Evolutionary conservation across 2,113 vertebrate genomes (phyloP).

Genomic region (Proterorhinus semilunaris): DNA sequence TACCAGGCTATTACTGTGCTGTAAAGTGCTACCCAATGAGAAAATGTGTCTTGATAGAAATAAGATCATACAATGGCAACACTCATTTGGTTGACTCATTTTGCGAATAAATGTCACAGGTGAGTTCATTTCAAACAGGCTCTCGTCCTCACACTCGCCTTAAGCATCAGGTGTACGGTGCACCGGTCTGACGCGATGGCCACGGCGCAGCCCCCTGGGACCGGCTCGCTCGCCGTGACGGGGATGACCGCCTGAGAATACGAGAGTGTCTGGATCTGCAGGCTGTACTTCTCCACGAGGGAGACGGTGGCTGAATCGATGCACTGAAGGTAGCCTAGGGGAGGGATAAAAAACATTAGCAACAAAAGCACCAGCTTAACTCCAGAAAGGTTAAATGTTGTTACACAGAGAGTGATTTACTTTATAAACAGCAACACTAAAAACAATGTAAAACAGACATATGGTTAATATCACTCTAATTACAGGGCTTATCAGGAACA

Average conservation of each 20-base stretch:
- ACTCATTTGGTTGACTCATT: too few relatives aligned
- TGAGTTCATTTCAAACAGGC: neutral
- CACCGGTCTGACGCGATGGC: slow-evolving; percentile 89
- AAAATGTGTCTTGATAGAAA: too few relatives aligned
- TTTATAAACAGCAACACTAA: neutral
- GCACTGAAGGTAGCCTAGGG: slow-evolving; percentile 85
- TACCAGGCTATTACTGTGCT: too few relatives aligned
- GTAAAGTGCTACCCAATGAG: too few relatives aligned
- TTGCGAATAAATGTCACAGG: too few relatives aligned
- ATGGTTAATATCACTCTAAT: too few relatives aligned
- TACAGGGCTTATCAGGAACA: too few relatives aligned
- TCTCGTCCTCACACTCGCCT: slow-evolving; percentile 64
- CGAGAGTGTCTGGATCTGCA: slow-evolving; percentile 84
- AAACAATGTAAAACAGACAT: neutral
- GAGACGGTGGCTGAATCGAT: slow-evolving; percentile 70
- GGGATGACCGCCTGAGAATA: slow-evolving; percentile 78
- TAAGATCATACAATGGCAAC: too few relatives aligned
- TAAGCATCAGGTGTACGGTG: slow-evolving; percentile 87
- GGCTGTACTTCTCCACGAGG: slow-evolving; percentile 72
- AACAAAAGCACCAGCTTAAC: neutral
- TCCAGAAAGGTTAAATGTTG: neutral
- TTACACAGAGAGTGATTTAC: neutral
- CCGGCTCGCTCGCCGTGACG: slow-evolving; percentile 52
- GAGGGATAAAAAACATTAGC: slow-evolving; percentile 10
- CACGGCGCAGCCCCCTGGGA: slow-evolving; percentile 85